A percentile compares a stretch with the other conserved stretches of the same genome.
These are phyloP conservation scores for Potorous gilbertii DNA, from an alignment of 2,797 vertebrate genomes.

Conservation along the genomic window DNA sequence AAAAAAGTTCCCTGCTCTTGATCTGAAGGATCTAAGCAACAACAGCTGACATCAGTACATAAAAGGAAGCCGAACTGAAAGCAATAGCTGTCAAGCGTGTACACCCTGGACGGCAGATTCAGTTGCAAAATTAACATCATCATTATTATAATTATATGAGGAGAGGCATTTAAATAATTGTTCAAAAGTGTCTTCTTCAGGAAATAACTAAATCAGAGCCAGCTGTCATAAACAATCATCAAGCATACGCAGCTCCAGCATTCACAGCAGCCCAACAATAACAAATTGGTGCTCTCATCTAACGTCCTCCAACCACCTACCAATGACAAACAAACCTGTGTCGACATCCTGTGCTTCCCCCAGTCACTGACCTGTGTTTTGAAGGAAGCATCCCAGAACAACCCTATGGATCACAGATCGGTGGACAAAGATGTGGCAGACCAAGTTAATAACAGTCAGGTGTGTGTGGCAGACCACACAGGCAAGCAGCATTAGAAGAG, in stretches of 20 bases:
- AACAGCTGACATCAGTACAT: slow-evolving; percentile 66
- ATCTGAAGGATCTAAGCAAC: slow-evolving; percentile 37
- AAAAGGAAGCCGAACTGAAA: slow-evolving; percentile 71
- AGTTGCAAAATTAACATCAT: slow-evolving; percentile 76
- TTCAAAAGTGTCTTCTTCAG: slow-evolving; percentile 76
- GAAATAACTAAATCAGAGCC: slow-evolving; percentile 76
- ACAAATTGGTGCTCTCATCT: slow-evolving; percentile 65
- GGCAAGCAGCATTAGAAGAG: not conserved
- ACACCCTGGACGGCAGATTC: slow-evolving; percentile 74
- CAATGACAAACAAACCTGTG: slow-evolving; percentile 66
- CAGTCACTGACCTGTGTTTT: slow-evolving; percentile 60
- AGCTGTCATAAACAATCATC: slow-evolving; percentile 75
- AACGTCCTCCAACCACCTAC: slow-evolving; percentile 64
- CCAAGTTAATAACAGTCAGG: slow-evolving; percentile 45
- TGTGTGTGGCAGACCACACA: not conserved
- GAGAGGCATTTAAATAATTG: slow-evolving; percentile 76
- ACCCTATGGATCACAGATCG: slow-evolving; percentile 45
- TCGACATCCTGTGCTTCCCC: slow-evolving; percentile 44
- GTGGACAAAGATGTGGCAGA: slow-evolving; percentile 42
- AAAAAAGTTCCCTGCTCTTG: slow-evolving; percentile 50
- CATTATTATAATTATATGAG: slow-evolving; percentile 76
- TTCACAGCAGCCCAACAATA: slow-evolving; percentile 64
- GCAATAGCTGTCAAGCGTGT: slow-evolving; percentile 63
- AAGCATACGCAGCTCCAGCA: slow-evolving; percentile 54
- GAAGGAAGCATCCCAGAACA: slow-evolving; percentile 56